Evolutionary conservation across 2,797 vertebrate genomes (phyloP).

Genomic region (Thalassophryne amazonica): DNA sequence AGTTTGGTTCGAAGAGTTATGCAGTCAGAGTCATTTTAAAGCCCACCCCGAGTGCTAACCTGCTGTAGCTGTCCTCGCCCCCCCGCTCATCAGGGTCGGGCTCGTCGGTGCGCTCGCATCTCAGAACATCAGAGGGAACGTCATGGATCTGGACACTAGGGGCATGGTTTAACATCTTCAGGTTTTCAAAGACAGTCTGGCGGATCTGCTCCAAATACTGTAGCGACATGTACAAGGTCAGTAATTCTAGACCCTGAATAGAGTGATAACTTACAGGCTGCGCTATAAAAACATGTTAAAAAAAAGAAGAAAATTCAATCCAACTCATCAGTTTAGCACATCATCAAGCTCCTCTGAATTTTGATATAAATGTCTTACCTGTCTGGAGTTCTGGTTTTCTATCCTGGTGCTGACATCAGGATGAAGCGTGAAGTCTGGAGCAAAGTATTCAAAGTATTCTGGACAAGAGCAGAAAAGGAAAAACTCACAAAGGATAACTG

Average conservation of each 20-base stretch:
- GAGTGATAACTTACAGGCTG: neutral
- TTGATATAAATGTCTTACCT: slow-evolving; percentile 83
- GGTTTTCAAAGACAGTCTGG: slow-evolving; percentile 95
- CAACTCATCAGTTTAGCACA: no score
- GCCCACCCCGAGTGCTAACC: slow-evolving; percentile 64
- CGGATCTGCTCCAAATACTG: slow-evolving; percentile 98
- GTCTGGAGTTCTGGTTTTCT: slow-evolving; percentile 97
- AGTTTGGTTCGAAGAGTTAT: neutral
- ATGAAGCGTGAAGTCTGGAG: slow-evolving; percentile 97
- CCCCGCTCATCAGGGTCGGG: slow-evolving; percentile 92
- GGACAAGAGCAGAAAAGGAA: neutral
- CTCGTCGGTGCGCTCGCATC: slow-evolving; percentile 92
- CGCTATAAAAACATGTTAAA: no score
- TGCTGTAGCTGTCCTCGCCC: slow-evolving; percentile 91
- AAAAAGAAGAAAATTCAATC: no score
- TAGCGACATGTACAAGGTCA: neutral
- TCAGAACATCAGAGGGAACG: slow-evolving; percentile 92
- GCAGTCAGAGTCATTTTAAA: neutral
- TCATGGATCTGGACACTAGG: slow-evolving; percentile 98
- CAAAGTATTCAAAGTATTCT: slow-evolving; percentile 99
- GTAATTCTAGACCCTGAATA: accelerated
- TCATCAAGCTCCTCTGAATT: no score
- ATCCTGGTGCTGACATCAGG: slow-evolving; percentile 98
- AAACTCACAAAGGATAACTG: neutral
- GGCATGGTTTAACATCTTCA: slow-evolving; percentile 98